Conservation (phyloP, 2,888 invertebrate genomes). For the Teleogryllus oceanicus region DNA sequence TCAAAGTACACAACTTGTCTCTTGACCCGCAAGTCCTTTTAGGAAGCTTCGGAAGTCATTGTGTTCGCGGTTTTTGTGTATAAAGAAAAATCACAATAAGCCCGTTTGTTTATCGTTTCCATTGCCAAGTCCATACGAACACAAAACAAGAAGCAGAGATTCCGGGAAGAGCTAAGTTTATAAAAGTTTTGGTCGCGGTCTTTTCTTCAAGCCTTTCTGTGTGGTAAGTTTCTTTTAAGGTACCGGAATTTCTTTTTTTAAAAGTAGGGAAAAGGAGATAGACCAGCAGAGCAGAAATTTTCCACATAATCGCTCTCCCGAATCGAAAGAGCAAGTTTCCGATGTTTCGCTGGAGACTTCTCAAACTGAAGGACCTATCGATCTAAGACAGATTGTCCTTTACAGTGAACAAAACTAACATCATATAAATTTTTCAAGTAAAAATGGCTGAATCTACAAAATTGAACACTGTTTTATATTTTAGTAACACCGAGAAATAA, state of each 20-base stretch:
- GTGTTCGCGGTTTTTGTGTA: not conserved
- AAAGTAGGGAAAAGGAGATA: too few relatives aligned
- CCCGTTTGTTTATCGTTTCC: constrained; percentile 6
- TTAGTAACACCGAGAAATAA: too few relatives aligned
- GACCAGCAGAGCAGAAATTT: not conserved
- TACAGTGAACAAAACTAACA: too few relatives aligned
- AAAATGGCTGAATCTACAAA: too few relatives aligned
- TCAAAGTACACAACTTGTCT: not conserved
- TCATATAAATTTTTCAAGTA: too few relatives aligned
- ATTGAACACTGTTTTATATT: too few relatives aligned
- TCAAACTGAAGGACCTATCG: too few relatives aligned
- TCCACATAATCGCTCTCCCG: not conserved
- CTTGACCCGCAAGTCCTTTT: not conserved
- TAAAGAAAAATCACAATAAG: constrained; percentile 2
- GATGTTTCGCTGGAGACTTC: too few relatives aligned
- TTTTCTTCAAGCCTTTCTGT: not conserved
- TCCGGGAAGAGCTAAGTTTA: not conserved
- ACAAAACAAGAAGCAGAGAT: constrained; percentile 6
- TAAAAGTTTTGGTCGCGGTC: constrained; percentile 1
- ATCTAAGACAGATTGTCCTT: too few relatives aligned
- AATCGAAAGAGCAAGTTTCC: not conserved
- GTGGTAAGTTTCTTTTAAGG: not conserved
- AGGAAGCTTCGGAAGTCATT: constrained; percentile 8
- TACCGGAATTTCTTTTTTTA: not conserved
- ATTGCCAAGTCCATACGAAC: not conserved